These are phyloP conservation scores for Amia ocellicauda DNA, from an alignment of 2,113 vertebrate species.

Conservation along the genomic window DNA sequence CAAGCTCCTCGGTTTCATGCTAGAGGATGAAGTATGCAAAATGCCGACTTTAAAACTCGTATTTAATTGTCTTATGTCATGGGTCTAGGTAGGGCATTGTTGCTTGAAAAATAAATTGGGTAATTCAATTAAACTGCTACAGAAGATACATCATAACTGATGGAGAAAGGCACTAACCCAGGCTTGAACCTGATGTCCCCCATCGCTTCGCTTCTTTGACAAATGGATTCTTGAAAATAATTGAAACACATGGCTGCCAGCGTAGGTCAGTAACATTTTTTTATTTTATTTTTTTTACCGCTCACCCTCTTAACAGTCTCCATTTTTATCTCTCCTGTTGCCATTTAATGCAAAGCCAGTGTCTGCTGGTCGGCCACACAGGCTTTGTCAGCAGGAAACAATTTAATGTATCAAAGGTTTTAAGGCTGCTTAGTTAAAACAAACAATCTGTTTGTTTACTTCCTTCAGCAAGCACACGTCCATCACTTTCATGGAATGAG, in stretches of 20 bases:
- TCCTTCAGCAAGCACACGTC: conserved; percentile 50
- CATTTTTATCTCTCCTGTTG: conserved; percentile 75
- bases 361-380: conserved; percentile 96
- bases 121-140: conserved; percentile 99
- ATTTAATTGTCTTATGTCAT: conserved; percentile 97
- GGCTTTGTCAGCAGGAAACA: conserved; percentile 85
- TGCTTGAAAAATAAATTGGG: conserved; percentile 99
- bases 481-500: conserved; percentile 37
- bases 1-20: neutral
- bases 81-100: conserved; percentile 93
- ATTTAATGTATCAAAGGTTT: conserved; percentile 58
- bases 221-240: conserved; percentile 98
- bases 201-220: conserved; percentile 90
- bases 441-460: conserved; percentile 63
- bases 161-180: conserved; percentile 96
- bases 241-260: conserved; percentile 99
- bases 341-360: conserved; percentile 85
- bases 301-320: conserved; percentile 95
- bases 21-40: conserved; percentile 79
- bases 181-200: conserved; percentile 89
- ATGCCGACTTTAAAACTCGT: conserved; percentile 88
- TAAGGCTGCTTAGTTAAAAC: conserved; percentile 60
- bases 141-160: conserved; percentile 98
- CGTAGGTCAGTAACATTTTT: conserved; percentile 98
- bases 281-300: too few relatives aligned